Evolutionary conservation across 2,888 invertebrate species (phyloP).

Genomic region (Plutella xylostella): DNA sequence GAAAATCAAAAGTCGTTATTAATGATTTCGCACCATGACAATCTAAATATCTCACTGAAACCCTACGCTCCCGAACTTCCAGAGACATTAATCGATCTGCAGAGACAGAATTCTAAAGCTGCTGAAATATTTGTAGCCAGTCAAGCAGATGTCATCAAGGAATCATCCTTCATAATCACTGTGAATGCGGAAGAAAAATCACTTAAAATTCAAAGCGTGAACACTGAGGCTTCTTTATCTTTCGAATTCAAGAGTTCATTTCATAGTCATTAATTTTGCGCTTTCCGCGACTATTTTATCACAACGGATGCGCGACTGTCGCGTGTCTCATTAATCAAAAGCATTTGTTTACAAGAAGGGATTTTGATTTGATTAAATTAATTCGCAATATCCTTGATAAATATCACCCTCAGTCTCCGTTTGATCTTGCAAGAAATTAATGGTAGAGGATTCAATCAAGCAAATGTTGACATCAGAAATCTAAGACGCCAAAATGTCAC

Average conservation of each 20-base stretch:
- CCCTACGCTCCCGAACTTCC: slow-evolving; percentile 37
- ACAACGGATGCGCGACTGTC: slow-evolving; percentile 64
- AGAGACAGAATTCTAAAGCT: slow-evolving; percentile 40
- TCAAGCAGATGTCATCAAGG: slow-evolving; percentile 58
- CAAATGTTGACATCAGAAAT: slow-evolving; percentile 25
- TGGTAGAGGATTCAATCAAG: slow-evolving; percentile 68
- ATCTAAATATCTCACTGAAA: slow-evolving; percentile 53
- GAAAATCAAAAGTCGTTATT: slow-evolving; percentile 67
- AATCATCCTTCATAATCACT: slow-evolving; percentile 53
- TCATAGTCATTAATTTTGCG: slow-evolving; percentile 69
- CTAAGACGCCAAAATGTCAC: slow-evolving; percentile 3
- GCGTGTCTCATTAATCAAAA: slow-evolving; percentile 70
- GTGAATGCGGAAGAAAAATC: slow-evolving; percentile 50
- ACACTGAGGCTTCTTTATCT: slow-evolving; percentile 62
- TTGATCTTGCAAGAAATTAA: slow-evolving; percentile 68
- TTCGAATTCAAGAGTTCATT: slow-evolving; percentile 67
- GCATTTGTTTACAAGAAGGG: slow-evolving; percentile 71
- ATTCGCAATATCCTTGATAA: slow-evolving; percentile 71
- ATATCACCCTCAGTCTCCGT: slow-evolving; percentile 69
- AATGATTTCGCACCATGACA: slow-evolving; percentile 63
- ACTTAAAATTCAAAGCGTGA: slow-evolving; percentile 63
- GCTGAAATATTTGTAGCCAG: slow-evolving; percentile 48
- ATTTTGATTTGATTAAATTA: slow-evolving; percentile 71
- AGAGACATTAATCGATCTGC: slow-evolving; percentile 41
- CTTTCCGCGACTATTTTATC: slow-evolving; percentile 68